phyloP scores from a whole-genome alignment of 2,888 invertebrate genomes.

The Lottia scabra region DNA sequence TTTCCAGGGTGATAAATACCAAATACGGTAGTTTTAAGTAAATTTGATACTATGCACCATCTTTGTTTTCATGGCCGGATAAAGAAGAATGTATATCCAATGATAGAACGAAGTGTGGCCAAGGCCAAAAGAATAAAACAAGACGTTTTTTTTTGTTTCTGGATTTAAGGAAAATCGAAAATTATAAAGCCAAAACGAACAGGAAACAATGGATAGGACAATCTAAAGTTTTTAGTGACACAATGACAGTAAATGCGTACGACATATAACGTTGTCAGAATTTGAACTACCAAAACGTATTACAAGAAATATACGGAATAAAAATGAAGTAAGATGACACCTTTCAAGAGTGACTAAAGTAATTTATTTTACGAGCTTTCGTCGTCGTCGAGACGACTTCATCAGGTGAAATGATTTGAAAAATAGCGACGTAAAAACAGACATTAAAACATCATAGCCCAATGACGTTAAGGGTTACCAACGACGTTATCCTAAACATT shows the following conservation, averaged over 20 bases:
- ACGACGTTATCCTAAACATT: too few relatives aligned
- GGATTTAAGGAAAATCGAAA: background rate
- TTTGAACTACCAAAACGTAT: background rate
- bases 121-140: background rate
- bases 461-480: too few relatives aligned
- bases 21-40: too few relatives aligned
- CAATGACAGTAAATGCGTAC: background rate
- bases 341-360: background rate
- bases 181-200: background rate
- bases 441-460: too few relatives aligned
- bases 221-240: background rate
- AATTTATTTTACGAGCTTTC: too few relatives aligned
- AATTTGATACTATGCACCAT: too few relatives aligned
- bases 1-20: too few relatives aligned
- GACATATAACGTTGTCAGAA: background rate
- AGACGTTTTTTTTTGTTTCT: background rate
- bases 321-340: background rate
- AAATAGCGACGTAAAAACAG: too few relatives aligned
- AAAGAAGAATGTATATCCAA: background rate
- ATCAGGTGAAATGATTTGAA: too few relatives aligned
- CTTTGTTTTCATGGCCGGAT: too few relatives aligned
- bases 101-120: background rate
- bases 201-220: too few relatives aligned
- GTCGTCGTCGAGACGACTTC: too few relatives aligned
- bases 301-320: background rate